Evolutionary conservation across 2,113 vertebrate genomes (phyloP).

Genomic region (Macroglossus sobrinus): DNA sequence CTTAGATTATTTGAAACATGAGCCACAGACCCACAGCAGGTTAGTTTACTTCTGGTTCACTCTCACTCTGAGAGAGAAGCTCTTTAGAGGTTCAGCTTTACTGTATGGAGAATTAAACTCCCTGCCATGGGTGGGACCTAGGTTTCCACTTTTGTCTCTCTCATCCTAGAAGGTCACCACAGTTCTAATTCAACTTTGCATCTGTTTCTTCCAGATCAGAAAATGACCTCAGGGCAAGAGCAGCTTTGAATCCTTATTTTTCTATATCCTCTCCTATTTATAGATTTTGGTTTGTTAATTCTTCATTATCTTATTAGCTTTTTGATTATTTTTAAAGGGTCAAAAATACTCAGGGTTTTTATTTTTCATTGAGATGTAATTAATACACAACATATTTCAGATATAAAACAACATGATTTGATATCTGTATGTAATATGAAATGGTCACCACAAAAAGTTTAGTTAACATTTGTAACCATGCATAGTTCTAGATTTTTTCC

Average conservation of each 20-base stretch:
- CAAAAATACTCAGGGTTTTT: background rate
- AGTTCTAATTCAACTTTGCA: background rate
- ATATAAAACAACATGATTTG: background rate
- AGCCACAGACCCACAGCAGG: background rate
- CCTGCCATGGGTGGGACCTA: background rate
- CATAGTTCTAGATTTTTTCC: background rate
- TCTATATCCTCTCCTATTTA: background rate
- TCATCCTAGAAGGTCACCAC: background rate
- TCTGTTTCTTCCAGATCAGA: slow-evolving; percentile 6
- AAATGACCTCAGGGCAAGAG: background rate
- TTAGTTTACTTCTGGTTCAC: background rate
- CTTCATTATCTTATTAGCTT: background rate
- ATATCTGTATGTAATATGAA: background rate
- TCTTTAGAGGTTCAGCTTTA: background rate
- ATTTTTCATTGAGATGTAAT: background rate
- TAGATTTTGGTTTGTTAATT: background rate
- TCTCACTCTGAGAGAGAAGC: background rate
- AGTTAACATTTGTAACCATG: background rate
- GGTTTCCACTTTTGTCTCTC: background rate
- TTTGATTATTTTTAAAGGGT: background rate
- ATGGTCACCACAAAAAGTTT: background rate
- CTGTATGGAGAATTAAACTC: background rate
- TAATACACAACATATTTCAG: background rate
- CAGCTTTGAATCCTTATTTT: background rate
- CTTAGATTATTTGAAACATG: background rate